Percentiles rank a stretch among this genome's conserved stretches.
Evolutionary conservation across 2,888 invertebrate genomes (phyloP).

Genomic region (Odontothrips loti): DNA sequence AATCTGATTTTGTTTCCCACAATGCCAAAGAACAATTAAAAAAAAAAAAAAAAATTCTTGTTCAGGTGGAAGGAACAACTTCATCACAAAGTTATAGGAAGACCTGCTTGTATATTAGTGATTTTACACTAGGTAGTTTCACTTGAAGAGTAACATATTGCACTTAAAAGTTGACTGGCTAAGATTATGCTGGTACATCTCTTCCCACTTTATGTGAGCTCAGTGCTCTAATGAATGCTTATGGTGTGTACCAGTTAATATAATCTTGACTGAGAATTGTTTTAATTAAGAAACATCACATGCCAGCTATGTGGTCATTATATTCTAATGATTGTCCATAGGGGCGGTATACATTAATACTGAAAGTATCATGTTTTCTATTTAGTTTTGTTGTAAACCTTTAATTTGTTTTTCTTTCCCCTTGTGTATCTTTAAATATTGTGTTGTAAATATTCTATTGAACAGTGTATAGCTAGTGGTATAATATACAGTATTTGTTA

Average conservation of each 20-base stretch:
- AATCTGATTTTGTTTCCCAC: not conserved
- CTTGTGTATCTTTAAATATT: not conserved
- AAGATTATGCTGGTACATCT: not conserved
- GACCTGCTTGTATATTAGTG: not conserved
- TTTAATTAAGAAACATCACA: conserved; percentile 3
- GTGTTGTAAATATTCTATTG: conserved; percentile 7
- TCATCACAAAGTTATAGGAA: not conserved
- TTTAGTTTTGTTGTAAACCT: not conserved
- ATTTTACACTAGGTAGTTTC: not conserved
- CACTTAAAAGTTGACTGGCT: not conserved
- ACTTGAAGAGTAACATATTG: not conserved
- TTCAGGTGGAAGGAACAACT: not conserved
- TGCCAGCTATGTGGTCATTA: conserved; percentile 20
- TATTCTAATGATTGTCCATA: not conserved
- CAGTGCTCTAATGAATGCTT: not conserved
- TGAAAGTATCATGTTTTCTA: conserved; percentile 1
- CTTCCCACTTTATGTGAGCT: not conserved
- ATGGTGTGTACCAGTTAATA: not conserved
- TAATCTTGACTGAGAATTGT: conserved; percentile 10
- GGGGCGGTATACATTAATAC: not conserved
- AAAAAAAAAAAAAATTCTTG: not conserved
- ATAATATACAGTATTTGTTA: conserved; percentile 11
- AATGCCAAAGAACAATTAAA: not conserved
- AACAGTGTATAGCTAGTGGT: conserved; percentile 6
- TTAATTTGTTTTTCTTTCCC: not conserved